Evolutionary conservation across 1,140 invertebrate species (phyloP).

Genomic region (Pseudomyrmex gracilis): DNA sequence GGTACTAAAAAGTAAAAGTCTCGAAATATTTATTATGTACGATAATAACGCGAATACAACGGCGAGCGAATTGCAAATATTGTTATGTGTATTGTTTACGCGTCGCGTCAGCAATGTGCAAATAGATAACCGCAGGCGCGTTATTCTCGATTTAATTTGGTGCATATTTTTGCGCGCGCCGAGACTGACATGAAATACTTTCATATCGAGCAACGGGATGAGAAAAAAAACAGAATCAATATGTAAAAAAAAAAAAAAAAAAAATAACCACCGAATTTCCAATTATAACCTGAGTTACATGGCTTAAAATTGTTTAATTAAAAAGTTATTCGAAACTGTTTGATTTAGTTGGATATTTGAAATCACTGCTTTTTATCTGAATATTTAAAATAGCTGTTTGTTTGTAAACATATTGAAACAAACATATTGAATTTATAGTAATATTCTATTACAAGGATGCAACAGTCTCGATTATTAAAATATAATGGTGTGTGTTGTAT

Average conservation of each 20-base stretch:
- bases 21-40: slow-evolving; percentile 39
- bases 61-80: slow-evolving; percentile 3
- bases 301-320: slow-evolving; percentile 46
- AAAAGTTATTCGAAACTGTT: slow-evolving; percentile 38
- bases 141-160: slow-evolving; percentile 20
- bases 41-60: background rate
- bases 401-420: slow-evolving; percentile 32
- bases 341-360: slow-evolving; percentile 13
- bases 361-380: background rate
- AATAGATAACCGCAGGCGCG: background rate
- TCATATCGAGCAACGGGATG: background rate
- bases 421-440: slow-evolving; percentile 25
- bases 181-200: background rate
- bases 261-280: slow-evolving; percentile 2
- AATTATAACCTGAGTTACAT: slow-evolving; percentile 26
- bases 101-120: background rate
- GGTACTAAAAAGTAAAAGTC: slow-evolving; percentile 43
- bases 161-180: background rate
- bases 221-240: background rate
- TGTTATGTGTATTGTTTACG: slow-evolving; percentile 4
- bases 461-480: background rate
- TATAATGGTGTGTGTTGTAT: background rate
- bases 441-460: slow-evolving; percentile 5
- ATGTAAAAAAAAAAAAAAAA: slow-evolving; percentile 14
- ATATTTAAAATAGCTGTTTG: background rate